phyloP scores from a whole-genome alignment of 2,888 invertebrate genomes.

The Didymodactylos carnosus region DNA sequence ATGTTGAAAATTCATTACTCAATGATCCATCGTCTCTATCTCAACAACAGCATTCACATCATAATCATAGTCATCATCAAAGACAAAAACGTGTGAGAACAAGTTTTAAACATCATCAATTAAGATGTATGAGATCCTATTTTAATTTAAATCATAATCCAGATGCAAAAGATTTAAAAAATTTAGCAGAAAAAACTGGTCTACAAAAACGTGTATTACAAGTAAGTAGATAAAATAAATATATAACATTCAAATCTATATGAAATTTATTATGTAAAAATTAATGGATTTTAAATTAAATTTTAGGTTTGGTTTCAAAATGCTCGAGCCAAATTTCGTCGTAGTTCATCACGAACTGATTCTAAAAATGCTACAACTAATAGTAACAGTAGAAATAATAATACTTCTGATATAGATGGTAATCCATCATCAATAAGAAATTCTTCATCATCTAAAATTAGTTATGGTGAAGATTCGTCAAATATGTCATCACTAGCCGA shows the following conservation, averaged over 20 bases:
- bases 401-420: too few relatives aligned
- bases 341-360: conserved; percentile 41
- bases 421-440: neutral
- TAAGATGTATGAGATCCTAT: conserved; percentile 95
- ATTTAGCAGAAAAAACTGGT: conserved; percentile 90
- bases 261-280: too few relatives aligned
- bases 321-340: conserved; percentile 88
- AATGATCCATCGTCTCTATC: neutral
- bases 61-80: conserved; percentile 17
- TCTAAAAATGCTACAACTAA: too few relatives aligned
- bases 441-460: too few relatives aligned
- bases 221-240: too few relatives aligned
- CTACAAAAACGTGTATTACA: conserved; percentile 88
- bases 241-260: too few relatives aligned
- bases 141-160: conserved; percentile 98
- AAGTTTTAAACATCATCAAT: conserved; percentile 95
- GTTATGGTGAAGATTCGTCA: too few relatives aligned
- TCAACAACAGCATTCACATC: too few relatives aligned
- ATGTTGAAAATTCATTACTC: neutral
- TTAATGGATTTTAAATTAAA: too few relatives aligned
- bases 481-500: neutral
- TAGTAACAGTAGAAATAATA: too few relatives aligned
- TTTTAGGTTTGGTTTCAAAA: conserved; percentile 99
- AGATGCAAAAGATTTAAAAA: conserved; percentile 87
- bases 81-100: conserved; percentile 80